Evolutionary conservation across 2,888 invertebrate species (phyloP).

Genomic region (Hypena proboscidalis): DNA sequence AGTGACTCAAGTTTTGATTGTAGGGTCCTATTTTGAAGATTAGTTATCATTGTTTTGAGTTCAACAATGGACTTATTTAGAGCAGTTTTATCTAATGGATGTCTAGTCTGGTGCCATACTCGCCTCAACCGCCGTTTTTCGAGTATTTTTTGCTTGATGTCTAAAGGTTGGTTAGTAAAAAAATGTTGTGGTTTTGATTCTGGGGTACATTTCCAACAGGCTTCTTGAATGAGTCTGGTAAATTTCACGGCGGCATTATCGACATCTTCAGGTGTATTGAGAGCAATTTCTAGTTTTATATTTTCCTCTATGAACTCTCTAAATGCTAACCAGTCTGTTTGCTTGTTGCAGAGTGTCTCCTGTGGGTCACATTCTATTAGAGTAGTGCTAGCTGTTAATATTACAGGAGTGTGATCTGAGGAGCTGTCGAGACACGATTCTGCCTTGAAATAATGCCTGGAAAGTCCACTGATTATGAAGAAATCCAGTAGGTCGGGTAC

Average conservation of each 20-base stretch:
- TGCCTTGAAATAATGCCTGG: not conserved
- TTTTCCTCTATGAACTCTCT: constrained; percentile 8
- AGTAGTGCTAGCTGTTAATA: constrained; percentile 11
- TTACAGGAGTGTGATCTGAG: constrained; percentile 26
- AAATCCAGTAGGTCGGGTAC: constrained; percentile 35
- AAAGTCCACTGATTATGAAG: constrained; percentile 19
- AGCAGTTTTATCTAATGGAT: constrained; percentile 1
- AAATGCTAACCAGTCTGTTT: constrained; percentile 26
- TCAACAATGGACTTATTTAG: too few species aligned
- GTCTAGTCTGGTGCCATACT: constrained; percentile 22
- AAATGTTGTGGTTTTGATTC: not conserved
- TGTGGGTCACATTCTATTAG: constrained; percentile 1
- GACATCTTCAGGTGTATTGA: constrained; percentile 14
- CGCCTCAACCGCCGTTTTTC: constrained; percentile 23
- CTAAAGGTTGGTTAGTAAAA: not conserved
- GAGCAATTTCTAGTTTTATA: constrained; percentile 11
- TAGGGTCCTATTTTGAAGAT: too few species aligned
- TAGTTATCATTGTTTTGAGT: too few species aligned
- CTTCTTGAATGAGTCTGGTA: constrained; percentile 14
- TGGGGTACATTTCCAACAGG: constrained; percentile 11
- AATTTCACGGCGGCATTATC: constrained; percentile 8
- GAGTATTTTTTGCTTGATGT: constrained; percentile 6
- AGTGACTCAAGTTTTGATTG: too few species aligned
- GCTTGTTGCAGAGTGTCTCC: constrained; percentile 9
- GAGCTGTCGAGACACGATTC: constrained; percentile 21